These are phyloP conservation scores for Zosterops pallidus DNA, from an alignment of 2,113 vertebrate genomes.

Conservation along the genomic window DNA sequence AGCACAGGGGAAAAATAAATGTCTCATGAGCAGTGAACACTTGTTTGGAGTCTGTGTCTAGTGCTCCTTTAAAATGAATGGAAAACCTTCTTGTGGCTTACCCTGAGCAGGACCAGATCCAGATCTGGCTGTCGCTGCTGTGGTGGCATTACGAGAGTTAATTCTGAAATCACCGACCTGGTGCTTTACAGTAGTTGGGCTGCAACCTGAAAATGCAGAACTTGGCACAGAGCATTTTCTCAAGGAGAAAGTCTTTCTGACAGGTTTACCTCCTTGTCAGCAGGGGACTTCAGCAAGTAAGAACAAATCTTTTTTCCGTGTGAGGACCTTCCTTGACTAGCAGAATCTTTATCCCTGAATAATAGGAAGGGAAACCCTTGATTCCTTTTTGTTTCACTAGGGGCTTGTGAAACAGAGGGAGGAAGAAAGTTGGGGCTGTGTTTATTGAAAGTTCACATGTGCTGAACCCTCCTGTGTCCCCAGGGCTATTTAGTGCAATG, in stretches of 20 bases:
- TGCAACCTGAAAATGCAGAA: slow-evolving; percentile 6
- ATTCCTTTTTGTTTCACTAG: background rate
- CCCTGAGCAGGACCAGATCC: background rate
- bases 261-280: background rate
- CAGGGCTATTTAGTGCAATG: background rate
- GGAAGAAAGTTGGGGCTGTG: background rate
- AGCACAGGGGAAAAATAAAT: background rate
- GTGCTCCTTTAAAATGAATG: background rate
- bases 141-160: background rate
- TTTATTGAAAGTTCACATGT: background rate
- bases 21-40: background rate
- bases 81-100: background rate
- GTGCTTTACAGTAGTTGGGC: background rate
- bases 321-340: background rate
- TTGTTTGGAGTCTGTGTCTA: background rate
- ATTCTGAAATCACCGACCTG: background rate
- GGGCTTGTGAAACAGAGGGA: background rate
- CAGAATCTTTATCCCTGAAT: background rate
- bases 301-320: background rate
- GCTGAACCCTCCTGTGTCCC: background rate
- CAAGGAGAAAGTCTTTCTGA: background rate
- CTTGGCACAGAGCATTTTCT: background rate
- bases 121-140: fast-evolving
- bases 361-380: background rate
- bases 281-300: background rate